Evolutionary conservation across 2,888 invertebrate genomes (phyloP), one percentile per base, ranked within the genome.

Genomic region (Phorcus lineatus): DNA sequence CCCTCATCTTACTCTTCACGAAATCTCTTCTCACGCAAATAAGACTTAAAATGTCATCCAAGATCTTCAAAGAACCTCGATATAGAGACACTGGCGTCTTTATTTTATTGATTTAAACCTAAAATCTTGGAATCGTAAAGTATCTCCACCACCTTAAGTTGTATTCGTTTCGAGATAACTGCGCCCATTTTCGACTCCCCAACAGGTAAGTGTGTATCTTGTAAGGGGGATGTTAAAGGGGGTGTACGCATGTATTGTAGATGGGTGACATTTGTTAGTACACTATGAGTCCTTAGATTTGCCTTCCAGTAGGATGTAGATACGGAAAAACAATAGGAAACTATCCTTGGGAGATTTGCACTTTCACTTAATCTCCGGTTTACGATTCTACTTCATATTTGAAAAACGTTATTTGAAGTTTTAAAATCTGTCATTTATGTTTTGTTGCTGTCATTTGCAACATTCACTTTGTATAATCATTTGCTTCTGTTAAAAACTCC

Each of bases 71-170:
- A 70, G 70, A 28, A 31, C 36, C 28, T 36, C 70, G 9, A 19
- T 28, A 70, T 70, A 70, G 36, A 70, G 31, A 70, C 31, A 70
- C n/a, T n/a, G 36, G 70, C 28, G 31, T 36, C 70, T 70, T 62
- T 70, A 70, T 70, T 70, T 70, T 70, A 70, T 70, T 70, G 70
- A 70, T 70, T 70, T 36, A 70, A 40, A 70, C 70, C 70, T 40
- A 70, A 40, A 70, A 36, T 70, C 70, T 70, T 70, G 70, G 19
- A 70, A 70, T 70, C 70, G 70, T 36, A 40, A 70, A 36, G 70
- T 40, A 70, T 70, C 31, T 70, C 40, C 19, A 70, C 70, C 19
- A 70, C 31, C 36, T n/a, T 16, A 19, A 36, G 36, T 36, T 36
- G 40, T 70, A 40, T 70, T 40, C 70, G 70, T 70, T 70, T 70